A percentile compares a stretch with the other conserved stretches of the same genome.
These are phyloP conservation scores for Phortica variegata DNA, from an alignment of 1,140 invertebrate species.

Conservation along the genomic window DNA sequence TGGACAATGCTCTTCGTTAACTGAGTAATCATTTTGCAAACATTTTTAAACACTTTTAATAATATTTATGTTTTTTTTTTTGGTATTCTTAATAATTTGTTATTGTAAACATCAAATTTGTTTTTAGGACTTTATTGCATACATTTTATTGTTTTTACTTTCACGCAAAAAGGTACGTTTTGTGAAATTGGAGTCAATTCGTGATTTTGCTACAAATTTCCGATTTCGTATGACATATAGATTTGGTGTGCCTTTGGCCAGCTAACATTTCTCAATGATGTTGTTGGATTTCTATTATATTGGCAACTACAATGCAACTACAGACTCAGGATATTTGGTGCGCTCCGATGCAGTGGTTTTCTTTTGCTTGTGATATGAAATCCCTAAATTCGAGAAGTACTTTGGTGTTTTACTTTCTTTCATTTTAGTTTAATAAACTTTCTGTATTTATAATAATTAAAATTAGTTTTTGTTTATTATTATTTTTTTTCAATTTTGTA, in stretches of 20 bases:
- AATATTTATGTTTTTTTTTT: conserved; percentile 14
- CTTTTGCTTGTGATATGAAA: too few relatives aligned
- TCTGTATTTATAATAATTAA: conserved; percentile 10
- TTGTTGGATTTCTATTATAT: too few relatives aligned
- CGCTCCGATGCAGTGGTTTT: too few relatives aligned
- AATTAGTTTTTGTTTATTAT: background rate
- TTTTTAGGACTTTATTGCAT: conserved; percentile 41
- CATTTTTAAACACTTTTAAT: conserved; percentile 4
- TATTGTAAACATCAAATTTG: conserved; percentile 13
- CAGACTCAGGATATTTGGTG: too few relatives aligned
- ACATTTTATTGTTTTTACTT: conserved; percentile 48
- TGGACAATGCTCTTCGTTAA: too few relatives aligned
- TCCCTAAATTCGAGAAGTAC: too few relatives aligned
- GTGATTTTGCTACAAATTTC: background rate
- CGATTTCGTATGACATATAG: background rate
- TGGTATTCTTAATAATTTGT: conserved; percentile 15
- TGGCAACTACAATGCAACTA: too few relatives aligned
- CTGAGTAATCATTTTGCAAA: too few relatives aligned
- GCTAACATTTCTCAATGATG: too few relatives aligned
- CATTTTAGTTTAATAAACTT: background rate
- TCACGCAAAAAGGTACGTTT: conserved; percentile 51
- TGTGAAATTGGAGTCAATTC: conserved; percentile 31
- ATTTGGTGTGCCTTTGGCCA: too few relatives aligned
- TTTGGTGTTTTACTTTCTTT: too few relatives aligned
- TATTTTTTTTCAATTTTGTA: background rate